Conservation (phyloP, 2,113 vertebrate species). For the Sprattus sprattus region DNA sequence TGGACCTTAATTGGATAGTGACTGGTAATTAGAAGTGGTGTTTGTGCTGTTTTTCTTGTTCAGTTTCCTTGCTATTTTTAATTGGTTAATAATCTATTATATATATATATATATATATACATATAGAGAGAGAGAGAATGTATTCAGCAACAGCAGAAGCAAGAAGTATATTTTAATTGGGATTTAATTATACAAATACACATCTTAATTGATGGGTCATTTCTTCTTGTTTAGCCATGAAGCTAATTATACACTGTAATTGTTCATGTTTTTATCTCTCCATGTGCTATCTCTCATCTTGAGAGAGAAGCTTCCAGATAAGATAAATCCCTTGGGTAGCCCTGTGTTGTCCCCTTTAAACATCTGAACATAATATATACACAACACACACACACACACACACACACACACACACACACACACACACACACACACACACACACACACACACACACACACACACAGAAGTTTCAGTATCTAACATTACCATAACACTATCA, state of each 20-base stretch:
- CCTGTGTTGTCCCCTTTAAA: background rate
- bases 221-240: background rate
- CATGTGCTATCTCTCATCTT: background rate
- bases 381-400: background rate
- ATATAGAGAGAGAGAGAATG: background rate
- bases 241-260: background rate
- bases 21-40: background rate
- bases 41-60: background rate
- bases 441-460: background rate
- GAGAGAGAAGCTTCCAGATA: background rate
- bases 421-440: background rate
- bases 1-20: background rate
- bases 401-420: background rate
- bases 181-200: conserved; percentile 9
- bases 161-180: background rate
- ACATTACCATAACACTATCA: conserved; percentile 9
- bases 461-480: background rate
- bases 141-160: background rate
- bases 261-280: background rate
- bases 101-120: too few relatives aligned
- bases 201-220: background rate
- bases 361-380: background rate
- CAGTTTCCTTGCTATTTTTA: too few relatives aligned
- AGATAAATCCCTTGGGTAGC: background rate
- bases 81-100: too few relatives aligned